Evolutionary conservation across 2,113 vertebrate species (phyloP), one percentile per base, ranked within the genome.

Genomic region (Carassius gibelio): DNA sequence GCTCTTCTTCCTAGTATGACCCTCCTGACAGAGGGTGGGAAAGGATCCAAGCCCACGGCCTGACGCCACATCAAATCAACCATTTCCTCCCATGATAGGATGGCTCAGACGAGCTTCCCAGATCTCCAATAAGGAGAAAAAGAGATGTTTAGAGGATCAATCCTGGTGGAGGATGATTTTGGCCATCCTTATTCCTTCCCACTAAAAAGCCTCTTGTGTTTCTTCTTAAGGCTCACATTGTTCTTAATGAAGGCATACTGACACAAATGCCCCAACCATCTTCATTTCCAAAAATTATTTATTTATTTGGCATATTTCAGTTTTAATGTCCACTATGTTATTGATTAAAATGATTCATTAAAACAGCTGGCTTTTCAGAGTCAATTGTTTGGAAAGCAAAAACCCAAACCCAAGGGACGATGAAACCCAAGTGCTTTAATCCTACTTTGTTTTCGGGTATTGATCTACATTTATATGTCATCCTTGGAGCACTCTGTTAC

Each of bases 51-150:
- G 88, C 90, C 89, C 87, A 71, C 85, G 87, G 89, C 89, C 92
- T 89, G 91, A 88, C 7, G 68, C 92, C 92, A 93, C 89, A 94
- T 95, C 94, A 92, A 94, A 93, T 92, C 48, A 3, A 92, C 85
- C 90, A 81, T 94, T 95, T 94, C 94, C 91, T 95, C 83, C 83
- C 83, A 86, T 4, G 88, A 93, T 92, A 92, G 91, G 91, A 90
- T 90, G 89, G 84, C 84, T 88, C 75, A 89, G 89, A 92, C 88
- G 92, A 93, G 90, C 88, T 92, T 94, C 93, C 93, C 92, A 94
- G 93, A 93, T 90, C 83, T 89, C 79, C 66, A 74, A 7, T 62
- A 86, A 91, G 91, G 90, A 89, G 90, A 85, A 36, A 30, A 90
- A 89, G 79, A 88, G 88, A 90, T 85, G 36, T 89, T 85, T 36